Conservation (phyloP, 2,113 vertebrate genomes). For the Phalacrocorax brasilianus region DNA sequence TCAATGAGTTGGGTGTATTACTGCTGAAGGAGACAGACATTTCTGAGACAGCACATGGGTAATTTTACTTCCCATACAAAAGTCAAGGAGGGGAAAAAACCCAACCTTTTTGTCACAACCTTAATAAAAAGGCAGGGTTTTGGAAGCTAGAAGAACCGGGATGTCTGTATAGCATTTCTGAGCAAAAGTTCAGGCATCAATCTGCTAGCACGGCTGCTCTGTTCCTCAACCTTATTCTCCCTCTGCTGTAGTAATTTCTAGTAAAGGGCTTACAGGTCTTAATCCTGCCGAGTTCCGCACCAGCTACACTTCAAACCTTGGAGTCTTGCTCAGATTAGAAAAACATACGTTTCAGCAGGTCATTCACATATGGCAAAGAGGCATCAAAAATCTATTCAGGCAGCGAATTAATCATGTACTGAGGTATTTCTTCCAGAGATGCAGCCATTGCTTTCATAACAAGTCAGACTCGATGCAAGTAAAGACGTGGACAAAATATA, state of each 20-base stretch:
- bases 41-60: rapidly evolving
- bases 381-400: neutral
- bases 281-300: neutral
- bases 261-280: neutral
- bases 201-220: neutral
- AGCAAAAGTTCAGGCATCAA: neutral
- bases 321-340: neutral
- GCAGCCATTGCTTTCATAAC: neutral
- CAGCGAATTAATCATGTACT: neutral
- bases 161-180: neutral
- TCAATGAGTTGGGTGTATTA: neutral
- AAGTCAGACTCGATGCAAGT: neutral
- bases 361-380: neutral
- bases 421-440: neutral
- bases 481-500: neutral
- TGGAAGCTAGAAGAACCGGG: neutral
- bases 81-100: neutral
- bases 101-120: neutral
- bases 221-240: neutral
- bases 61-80: neutral
- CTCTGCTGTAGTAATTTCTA: neutral
- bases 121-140: neutral
- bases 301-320: neutral
- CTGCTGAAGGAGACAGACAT: neutral
- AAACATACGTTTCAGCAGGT: neutral